These are phyloP conservation scores for Polyommatus icarus DNA, from an alignment of 2,888 invertebrate genomes.

Conservation along the genomic window DNA sequence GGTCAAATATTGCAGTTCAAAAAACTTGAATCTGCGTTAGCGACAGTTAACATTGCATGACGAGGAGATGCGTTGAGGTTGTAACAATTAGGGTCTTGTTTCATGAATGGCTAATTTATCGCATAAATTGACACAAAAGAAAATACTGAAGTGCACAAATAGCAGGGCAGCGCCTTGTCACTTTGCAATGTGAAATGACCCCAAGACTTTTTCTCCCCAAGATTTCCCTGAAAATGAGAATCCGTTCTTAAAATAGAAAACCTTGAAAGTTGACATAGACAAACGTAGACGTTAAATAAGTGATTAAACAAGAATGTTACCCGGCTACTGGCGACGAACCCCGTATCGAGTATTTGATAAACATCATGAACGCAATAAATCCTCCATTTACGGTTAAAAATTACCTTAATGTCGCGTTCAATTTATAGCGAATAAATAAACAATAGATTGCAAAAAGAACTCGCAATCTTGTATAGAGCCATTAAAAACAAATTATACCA, in stretches of 20 bases:
- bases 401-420: conserved; percentile 21
- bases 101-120: too few relatives aligned
- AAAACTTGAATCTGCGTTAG: too few relatives aligned
- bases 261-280: background rate
- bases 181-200: too few relatives aligned
- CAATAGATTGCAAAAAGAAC: conserved; percentile 26
- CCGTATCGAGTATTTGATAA: background rate
- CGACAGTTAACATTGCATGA: too few relatives aligned
- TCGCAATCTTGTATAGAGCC: conserved; percentile 9
- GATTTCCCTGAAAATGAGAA: background rate
- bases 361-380: conserved; percentile 14
- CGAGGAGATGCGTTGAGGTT: too few relatives aligned
- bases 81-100: too few relatives aligned
- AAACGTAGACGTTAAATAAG: too few relatives aligned
- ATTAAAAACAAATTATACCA: conserved; percentile 29
- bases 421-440: conserved; percentile 24
- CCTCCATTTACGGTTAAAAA: conserved; percentile 23
- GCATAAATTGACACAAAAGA: too few relatives aligned
- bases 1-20: too few relatives aligned
- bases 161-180: too few relatives aligned
- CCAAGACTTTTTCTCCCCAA: too few relatives aligned
- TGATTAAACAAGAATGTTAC: background rate
- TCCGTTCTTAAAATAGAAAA: background rate
- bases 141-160: too few relatives aligned
- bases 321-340: background rate